phyloP scores from a whole-genome alignment of 2,797 vertebrate species.

The Gobio occitaniae region DNA sequence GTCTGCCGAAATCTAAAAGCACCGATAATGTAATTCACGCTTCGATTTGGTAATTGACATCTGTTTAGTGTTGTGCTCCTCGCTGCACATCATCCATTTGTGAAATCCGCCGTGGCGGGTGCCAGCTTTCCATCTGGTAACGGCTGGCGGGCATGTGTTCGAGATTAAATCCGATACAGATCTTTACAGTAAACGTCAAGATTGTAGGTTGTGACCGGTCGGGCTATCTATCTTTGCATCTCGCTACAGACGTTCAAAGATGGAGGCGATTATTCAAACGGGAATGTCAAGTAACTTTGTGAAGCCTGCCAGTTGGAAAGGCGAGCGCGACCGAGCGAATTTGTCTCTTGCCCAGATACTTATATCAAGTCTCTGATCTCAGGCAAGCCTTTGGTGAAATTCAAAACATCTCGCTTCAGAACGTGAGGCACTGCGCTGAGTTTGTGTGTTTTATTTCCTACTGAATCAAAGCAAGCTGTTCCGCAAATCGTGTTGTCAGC shows the following conservation, averaged over 20 bases:
- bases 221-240: constrained; percentile 22
- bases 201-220: constrained; percentile 34
- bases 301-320: constrained; percentile 21
- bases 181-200: constrained; percentile 44
- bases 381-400: constrained; percentile 36
- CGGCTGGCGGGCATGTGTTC: constrained; percentile 38
- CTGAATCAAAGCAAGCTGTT: constrained; percentile 59
- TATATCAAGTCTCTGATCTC: constrained; percentile 48
- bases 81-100: constrained; percentile 28
- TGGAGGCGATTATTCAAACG: constrained; percentile 7
- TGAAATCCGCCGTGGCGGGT: not conserved
- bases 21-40: constrained; percentile 25
- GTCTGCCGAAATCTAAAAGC: constrained; percentile 36
- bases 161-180: constrained; percentile 29
- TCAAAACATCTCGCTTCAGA: constrained; percentile 43
- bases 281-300: constrained; percentile 6
- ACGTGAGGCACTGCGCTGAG: not conserved
- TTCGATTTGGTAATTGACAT: constrained; percentile 54
- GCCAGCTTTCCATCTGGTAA: constrained; percentile 25
- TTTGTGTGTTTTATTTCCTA: constrained; percentile 42
- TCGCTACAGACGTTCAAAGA: constrained; percentile 13
- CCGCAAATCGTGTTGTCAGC: constrained; percentile 57
- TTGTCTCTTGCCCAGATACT: constrained; percentile 20
- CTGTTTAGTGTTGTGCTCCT: constrained; percentile 32
- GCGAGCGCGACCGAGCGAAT: not conserved